Base-by-base conservation (phyloP, 2,888 invertebrate species). In the Mesorhabditis sp. region DNA sequence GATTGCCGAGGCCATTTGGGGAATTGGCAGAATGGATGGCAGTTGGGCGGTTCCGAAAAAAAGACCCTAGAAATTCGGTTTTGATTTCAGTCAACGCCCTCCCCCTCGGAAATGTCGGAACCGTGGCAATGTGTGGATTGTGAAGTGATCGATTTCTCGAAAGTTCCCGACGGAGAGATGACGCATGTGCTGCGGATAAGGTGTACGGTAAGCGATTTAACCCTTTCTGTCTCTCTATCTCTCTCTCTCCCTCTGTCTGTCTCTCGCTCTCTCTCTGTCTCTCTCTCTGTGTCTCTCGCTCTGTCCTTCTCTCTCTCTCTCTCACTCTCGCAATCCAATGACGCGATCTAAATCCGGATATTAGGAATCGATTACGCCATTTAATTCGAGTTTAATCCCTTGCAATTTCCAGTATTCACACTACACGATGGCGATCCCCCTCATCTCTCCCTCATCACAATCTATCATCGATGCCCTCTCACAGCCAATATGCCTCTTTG, bases 101-200 rank as follows among this genome's bases (percentile, higher is more conserved):
- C 58, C n/a, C 58, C 58, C 7, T 50, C 58, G 58, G 58, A 50
- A 13, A 13, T n/a, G 7, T 10, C 10, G 7, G 10, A 50, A 13
- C 58, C 58, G 7, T 50, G 58, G 58, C 58, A 50, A 50, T 50
- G 58, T 50, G 58, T 50, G 10, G 58, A 50, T 10, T 50, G 58
- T 2, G 58, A 50, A 50, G 58, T 50, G 58, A n/a, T 50, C 10
- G 58, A 50, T 50, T 50, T 50, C 58, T 50, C 58, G 58, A 10
- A n/a, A 50, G 58, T 50, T 50, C n/a, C 58, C 58, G 58, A 50
- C n/a, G 10, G 58, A 50, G 58, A 50, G 7, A 13, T 50, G 10
- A 50, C 58, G n/a, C 58, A 50, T 50, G n/a, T 50, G 58, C n/a
- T 50, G 7, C 58, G n/a, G 7, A n/a, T n/a, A 50, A 50, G 58